Percentiles rank a stretch among this genome's conserved stretches.
phyloP scores from a whole-genome alignment of 2,888 invertebrate species.

The Daptonema setosum region DNA sequence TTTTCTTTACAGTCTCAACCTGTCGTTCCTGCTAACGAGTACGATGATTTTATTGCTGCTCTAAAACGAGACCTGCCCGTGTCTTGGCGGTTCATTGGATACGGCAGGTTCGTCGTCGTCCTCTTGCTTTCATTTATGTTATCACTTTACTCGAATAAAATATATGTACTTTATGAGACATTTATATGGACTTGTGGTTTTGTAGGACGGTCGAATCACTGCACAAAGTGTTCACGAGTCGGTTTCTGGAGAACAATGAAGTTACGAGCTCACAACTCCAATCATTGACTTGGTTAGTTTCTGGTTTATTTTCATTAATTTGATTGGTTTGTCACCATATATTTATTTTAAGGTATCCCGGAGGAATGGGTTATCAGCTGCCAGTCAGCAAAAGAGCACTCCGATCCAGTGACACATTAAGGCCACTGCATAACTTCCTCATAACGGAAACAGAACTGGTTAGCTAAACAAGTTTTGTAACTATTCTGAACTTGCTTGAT shows the following conservation, averaged over 20 bases:
- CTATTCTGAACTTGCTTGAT: slow-evolving; percentile 55
- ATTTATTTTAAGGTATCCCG: not conserved
- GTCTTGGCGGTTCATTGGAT: not conserved
- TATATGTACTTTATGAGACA: not conserved
- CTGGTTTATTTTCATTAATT: not conserved
- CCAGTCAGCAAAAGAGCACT: not conserved
- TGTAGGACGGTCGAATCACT: not conserved
- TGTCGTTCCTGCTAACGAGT: not conserved
- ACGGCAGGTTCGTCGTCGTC: not conserved
- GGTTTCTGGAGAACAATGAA: not conserved
- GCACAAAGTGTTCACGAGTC: not conserved
- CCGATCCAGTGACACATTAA: not conserved
- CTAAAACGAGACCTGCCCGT: not conserved
- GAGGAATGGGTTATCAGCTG: not conserved
- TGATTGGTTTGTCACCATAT: not conserved
- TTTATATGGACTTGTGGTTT: not conserved
- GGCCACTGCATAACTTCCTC: slow-evolving; percentile 63
- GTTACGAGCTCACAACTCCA: not conserved
- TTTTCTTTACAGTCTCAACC: not conserved
- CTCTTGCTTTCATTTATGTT: not conserved
- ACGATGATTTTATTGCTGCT: not conserved
- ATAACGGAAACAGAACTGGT: slow-evolving; percentile 72
- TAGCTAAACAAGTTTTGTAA: slow-evolving; percentile 12
- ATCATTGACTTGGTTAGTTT: not conserved
- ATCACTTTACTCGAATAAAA: not conserved